Conservation (phyloP, 2,113 vertebrate species). For the Actinemys pallida region DNA sequence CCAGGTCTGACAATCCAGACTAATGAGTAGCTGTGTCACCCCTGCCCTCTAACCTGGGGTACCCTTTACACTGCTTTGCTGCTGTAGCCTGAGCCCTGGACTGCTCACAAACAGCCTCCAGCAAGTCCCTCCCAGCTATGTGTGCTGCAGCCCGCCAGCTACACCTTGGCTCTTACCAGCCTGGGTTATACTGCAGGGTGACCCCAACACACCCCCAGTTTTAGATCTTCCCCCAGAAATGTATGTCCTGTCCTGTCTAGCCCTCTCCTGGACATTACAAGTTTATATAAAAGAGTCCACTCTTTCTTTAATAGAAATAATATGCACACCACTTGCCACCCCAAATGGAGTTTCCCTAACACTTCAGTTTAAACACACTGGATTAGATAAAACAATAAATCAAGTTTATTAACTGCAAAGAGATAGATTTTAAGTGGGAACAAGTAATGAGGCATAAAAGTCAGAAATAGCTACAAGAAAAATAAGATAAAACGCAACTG, state of each 20-base stretch:
- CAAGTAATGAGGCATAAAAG: not conserved
- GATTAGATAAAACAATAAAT: not conserved
- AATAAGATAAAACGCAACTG: not conserved
- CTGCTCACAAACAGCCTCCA: not conserved
- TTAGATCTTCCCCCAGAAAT: not conserved
- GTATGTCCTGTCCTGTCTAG: not conserved
- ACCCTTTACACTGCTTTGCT: not conserved
- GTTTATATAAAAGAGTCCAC: not conserved
- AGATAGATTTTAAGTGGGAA: not conserved
- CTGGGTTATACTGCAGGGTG: not conserved
- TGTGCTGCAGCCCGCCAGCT: not conserved
- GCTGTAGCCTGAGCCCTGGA: not conserved
- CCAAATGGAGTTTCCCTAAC: not conserved
- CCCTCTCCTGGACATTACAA: not conserved
- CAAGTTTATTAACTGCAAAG: not conserved
- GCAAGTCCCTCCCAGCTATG: not conserved
- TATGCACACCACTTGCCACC: not conserved
- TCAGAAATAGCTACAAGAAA: not conserved
- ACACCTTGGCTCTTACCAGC: not conserved
- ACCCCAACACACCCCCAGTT: not conserved
- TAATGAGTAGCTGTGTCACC: not conserved
- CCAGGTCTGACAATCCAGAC: not conserved
- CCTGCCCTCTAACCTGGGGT: not conserved
- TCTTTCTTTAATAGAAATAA: not conserved
- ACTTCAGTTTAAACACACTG: not conserved